Percentiles rank a stretch among this genome's conserved stretches.
phyloP scores from a whole-genome alignment of 2,113 vertebrate genomes.

The Acrocephalus kingi region DNA sequence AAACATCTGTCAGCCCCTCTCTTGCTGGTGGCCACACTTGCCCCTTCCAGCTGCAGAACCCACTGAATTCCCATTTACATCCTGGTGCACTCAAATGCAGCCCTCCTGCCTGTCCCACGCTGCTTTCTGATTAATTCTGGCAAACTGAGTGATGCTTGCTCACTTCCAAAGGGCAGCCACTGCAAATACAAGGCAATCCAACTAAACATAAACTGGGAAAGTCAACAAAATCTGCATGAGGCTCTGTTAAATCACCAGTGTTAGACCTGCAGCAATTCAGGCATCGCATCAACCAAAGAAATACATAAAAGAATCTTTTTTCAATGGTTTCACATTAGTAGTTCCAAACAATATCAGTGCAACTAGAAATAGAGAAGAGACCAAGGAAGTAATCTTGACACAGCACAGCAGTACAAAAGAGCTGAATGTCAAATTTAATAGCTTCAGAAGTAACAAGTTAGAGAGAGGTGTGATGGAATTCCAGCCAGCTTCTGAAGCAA shows the following conservation, averaged over 20 bases:
- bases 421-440: neutral
- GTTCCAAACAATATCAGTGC: neutral
- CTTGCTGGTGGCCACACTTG: neutral
- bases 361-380: neutral
- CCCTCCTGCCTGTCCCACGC: neutral
- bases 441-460: neutral
- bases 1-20: neutral
- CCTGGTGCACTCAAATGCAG: neutral
- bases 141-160: accelerated
- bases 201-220: neutral
- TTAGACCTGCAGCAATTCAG: neutral
- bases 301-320: neutral
- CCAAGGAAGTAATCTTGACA: neutral
- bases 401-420: neutral
- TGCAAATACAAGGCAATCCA: neutral
- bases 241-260: neutral
- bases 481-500: neutral
- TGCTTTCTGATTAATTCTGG: neutral
- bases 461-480: neutral
- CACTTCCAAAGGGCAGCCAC: neutral
- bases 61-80: neutral
- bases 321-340: neutral
- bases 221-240: neutral
- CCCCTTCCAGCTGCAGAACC: neutral
- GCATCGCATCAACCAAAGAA: neutral